phyloP scores from a whole-genome alignment of 1,140 invertebrate species.

The Temnothorax nylanderi region DNA sequence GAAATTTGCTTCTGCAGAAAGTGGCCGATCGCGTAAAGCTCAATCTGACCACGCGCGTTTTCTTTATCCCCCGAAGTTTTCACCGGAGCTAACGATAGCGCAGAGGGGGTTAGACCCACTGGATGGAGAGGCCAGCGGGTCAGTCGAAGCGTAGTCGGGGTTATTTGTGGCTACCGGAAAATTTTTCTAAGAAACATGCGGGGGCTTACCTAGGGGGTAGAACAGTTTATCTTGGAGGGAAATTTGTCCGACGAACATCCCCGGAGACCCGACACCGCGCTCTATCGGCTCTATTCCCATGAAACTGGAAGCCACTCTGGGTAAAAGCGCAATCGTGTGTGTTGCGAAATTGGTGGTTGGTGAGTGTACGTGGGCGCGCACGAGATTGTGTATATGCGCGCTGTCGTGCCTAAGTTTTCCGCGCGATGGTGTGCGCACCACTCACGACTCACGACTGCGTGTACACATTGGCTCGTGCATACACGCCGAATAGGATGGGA shows the following conservation, averaged over 20 bases:
- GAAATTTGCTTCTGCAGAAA: conserved; percentile 59
- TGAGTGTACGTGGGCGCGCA: neutral
- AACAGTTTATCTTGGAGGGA: conserved; percentile 63
- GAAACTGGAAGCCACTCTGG: conserved; percentile 51
- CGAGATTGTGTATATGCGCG: neutral
- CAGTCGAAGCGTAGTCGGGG: conserved; percentile 1
- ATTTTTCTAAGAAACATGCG: conserved; percentile 62
- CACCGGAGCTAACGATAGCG: conserved; percentile 30
- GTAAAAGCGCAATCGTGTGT: conserved; percentile 49
- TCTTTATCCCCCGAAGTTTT: neutral
- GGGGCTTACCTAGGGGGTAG: conserved; percentile 23
- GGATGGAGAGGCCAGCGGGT: neutral
- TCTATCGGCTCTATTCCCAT: conserved; percentile 63
- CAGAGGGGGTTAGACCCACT: no score
- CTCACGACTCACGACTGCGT: neutral
- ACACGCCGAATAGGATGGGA: neutral
- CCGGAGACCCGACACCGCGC: conserved; percentile 27
- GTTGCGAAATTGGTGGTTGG: conserved; percentile 37
- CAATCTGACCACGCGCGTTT: conserved; percentile 21
- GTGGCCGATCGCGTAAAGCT: conserved; percentile 40
- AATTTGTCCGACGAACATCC: conserved; percentile 56
- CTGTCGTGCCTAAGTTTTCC: conserved; percentile 35
- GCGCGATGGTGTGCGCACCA: neutral
- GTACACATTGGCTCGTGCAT: neutral
- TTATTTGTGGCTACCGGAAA: conserved; percentile 43